Conservation (phyloP, 2,797 vertebrate species). For the Prunella strophiata region DNA sequence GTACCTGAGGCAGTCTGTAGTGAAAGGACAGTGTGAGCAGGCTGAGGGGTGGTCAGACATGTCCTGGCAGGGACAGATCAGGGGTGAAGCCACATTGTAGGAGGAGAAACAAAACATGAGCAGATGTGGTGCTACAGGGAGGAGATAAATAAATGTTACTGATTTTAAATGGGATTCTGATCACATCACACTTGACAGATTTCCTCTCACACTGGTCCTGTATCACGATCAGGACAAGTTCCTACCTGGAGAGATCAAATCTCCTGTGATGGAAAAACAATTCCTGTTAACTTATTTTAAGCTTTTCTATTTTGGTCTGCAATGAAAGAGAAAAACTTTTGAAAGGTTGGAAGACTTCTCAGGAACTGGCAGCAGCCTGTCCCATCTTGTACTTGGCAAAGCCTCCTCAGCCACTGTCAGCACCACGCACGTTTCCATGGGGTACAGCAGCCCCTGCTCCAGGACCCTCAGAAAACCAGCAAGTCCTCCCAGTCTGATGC, state of each 20-base stretch:
- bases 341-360: neutral
- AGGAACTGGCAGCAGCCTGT: neutral
- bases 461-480: neutral
- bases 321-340: neutral
- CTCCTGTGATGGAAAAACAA: neutral
- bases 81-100: neutral
- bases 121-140: neutral
- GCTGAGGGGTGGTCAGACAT: rapidly evolving
- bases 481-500: neutral
- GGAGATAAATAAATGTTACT: neutral
- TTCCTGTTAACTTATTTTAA: neutral
- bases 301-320: neutral
- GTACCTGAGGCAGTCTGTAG: neutral
- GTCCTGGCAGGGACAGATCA: neutral
- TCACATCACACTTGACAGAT: neutral
- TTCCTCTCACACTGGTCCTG: neutral
- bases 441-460: neutral
- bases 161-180: neutral
- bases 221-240: neutral
- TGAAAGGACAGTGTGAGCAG: neutral
- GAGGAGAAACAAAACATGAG: rapidly evolving
- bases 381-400: neutral
- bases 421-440: neutral
- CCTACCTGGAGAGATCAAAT: neutral
- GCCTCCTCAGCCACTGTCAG: neutral